Evolutionary conservation across 2,888 invertebrate species (phyloP).

Genomic region (Elysia crispata): DNA sequence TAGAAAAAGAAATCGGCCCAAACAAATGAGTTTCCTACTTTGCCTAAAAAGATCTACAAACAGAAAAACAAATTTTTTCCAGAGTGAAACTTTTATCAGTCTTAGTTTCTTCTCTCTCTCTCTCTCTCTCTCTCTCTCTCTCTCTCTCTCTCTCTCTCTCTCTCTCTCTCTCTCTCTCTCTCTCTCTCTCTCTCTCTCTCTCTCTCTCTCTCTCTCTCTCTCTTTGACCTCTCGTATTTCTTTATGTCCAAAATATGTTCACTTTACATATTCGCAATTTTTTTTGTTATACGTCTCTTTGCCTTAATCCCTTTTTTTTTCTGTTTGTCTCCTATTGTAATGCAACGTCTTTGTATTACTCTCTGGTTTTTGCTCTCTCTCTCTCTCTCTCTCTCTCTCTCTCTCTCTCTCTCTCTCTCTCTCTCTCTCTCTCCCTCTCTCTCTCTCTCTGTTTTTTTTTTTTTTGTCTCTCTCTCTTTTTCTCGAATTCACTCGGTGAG

Average conservation of each 20-base stretch:
- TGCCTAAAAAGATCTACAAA: too few relatives aligned
- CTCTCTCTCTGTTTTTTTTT: too few relatives aligned
- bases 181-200: conserved; percentile 21
- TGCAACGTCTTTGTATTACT: conserved; percentile 33
- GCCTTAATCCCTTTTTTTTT: conserved; percentile 16
- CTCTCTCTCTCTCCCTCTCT: conserved; percentile 2
- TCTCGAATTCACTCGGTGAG: too few relatives aligned
- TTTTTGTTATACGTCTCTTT: too few relatives aligned
- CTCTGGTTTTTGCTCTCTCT: conserved; percentile 43
- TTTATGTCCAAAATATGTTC: too few relatives aligned
- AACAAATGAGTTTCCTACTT: too few relatives aligned
- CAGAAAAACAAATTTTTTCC: too few relatives aligned
- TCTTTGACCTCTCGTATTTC: neutral
- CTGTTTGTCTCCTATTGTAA: conserved; percentile 23
- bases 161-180: conserved; percentile 42
- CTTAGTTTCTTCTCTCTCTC: neutral
- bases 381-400: conserved; percentile 21
- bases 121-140: conserved; percentile 25
- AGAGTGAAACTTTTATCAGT: neutral
- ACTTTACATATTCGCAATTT: too few relatives aligned
- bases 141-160: conserved; percentile 40
- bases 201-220: conserved; percentile 28
- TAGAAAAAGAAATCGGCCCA: too few relatives aligned
- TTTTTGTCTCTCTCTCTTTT: too few relatives aligned
- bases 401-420: conserved; percentile 25